Evolutionary conservation across 2,113 vertebrate genomes (phyloP).

Genomic region (Platichthys stellatus): DNA sequence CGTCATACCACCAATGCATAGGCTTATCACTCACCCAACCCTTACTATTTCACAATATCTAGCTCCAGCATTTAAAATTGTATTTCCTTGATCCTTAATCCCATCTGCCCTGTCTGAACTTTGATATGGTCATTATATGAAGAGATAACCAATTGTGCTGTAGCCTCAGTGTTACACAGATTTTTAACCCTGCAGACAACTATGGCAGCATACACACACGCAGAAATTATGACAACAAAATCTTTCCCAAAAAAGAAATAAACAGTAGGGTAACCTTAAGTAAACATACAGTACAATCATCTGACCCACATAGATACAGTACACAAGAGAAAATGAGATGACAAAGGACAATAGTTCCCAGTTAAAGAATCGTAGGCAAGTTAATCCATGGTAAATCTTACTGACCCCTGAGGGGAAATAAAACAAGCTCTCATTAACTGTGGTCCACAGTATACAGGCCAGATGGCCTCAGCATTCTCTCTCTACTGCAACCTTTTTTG

Average conservation of each 20-base stretch:
- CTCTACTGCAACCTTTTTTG: constrained; percentile 32
- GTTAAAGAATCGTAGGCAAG: constrained; percentile 70
- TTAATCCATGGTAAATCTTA: constrained; percentile 83
- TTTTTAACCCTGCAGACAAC: constrained; percentile 31
- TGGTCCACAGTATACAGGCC: constrained; percentile 68
- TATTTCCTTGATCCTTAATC: constrained; percentile 70
- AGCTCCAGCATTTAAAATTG: constrained; percentile 35
- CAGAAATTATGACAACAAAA: not conserved
- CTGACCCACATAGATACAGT: constrained; percentile 33
- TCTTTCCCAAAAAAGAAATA: constrained; percentile 16
- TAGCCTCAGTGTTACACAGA: constrained; percentile 19
- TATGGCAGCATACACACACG: constrained; percentile 1
- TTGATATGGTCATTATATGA: constrained; percentile 57
- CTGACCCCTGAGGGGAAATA: constrained; percentile 79
- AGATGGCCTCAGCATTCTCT: constrained; percentile 73
- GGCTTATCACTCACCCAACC: constrained; percentile 42
- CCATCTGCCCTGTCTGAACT: constrained; percentile 58
- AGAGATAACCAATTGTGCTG: constrained; percentile 42
- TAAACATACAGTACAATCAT: constrained; percentile 15
- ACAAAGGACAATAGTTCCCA: constrained; percentile 66
- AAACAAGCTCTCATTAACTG: constrained; percentile 81
- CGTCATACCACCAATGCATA: constrained; percentile 15
- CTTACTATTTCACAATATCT: constrained; percentile 46
- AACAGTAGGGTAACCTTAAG: constrained; percentile 2
- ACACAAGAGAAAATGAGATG: constrained; percentile 54